Conservation (phyloP, 1,140 invertebrate species). For the Heliconius hermathena region DNA sequence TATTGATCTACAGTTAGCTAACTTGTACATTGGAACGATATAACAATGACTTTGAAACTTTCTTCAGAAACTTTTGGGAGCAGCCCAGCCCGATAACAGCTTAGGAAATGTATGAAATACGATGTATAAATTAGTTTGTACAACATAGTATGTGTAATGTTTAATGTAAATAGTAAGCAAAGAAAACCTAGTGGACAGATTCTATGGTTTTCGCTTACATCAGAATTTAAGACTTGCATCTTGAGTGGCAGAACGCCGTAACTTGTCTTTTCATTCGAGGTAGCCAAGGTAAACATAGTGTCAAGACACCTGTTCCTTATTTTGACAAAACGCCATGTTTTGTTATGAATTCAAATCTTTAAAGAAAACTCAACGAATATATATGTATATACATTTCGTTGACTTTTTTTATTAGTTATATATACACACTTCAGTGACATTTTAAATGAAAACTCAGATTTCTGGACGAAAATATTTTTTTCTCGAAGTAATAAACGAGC, state of each 20-base stretch:
- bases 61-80: background rate
- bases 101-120: background rate
- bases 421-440: background rate
- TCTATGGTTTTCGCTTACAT: too few species aligned
- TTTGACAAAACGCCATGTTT: too few species aligned
- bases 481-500: conserved; percentile 16
- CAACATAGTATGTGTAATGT: background rate
- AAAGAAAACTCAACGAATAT: too few species aligned
- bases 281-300: too few species aligned
- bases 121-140: background rate
- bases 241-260: background rate
- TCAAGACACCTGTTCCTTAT: too few species aligned
- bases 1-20: background rate
- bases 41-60: conserved; percentile 6
- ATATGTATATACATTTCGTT: too few species aligned
- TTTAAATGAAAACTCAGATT: conserved; percentile 4
- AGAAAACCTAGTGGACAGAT: too few species aligned
- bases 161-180: background rate
- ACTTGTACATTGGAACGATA: conserved; percentile 2
- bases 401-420: too few species aligned
- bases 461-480: background rate
- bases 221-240: background rate
- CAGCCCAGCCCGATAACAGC: background rate
- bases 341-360: too few species aligned
- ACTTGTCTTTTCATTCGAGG: background rate